These are phyloP conservation scores for Craseonycteris thonglongyai DNA, from an alignment of 2,113 vertebrate species.

Conservation along the genomic window DNA sequence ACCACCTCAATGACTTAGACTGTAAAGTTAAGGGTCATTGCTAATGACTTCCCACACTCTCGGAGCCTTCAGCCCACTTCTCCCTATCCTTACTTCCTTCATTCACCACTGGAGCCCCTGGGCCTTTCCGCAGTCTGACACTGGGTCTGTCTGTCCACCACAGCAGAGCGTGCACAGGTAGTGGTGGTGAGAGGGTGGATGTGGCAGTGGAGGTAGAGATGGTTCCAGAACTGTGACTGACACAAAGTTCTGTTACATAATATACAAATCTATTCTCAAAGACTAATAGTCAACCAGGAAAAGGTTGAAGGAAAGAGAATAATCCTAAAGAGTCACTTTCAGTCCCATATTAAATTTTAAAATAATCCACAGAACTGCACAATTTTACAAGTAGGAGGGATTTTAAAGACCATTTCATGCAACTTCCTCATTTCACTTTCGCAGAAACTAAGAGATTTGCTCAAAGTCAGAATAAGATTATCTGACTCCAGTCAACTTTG, in stretches of 20 bases:
- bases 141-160: not conserved
- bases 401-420: not conserved
- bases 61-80: not conserved
- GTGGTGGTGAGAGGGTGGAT: no score
- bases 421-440: not conserved
- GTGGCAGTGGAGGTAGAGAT: not conserved
- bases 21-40: not conserved
- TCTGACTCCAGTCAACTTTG: not conserved
- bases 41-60: not conserved
- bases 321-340: not conserved
- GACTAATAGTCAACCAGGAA: not conserved
- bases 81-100: not conserved
- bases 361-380: not conserved
- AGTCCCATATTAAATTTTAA: not conserved
- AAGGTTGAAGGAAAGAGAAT: not conserved
- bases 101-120: not conserved
- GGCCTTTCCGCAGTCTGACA: not conserved
- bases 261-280: not conserved
- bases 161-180: not conserved
- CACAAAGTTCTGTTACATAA: not conserved
- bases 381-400: not conserved
- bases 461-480: not conserved
- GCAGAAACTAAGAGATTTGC: not conserved
- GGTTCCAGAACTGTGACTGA: not conserved
- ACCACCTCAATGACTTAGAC: not conserved